Evolutionary conservation across 2,797 vertebrate species (phyloP), one percentile per base, ranked within the genome.

Genomic region (Myioborus miniatus): DNA sequence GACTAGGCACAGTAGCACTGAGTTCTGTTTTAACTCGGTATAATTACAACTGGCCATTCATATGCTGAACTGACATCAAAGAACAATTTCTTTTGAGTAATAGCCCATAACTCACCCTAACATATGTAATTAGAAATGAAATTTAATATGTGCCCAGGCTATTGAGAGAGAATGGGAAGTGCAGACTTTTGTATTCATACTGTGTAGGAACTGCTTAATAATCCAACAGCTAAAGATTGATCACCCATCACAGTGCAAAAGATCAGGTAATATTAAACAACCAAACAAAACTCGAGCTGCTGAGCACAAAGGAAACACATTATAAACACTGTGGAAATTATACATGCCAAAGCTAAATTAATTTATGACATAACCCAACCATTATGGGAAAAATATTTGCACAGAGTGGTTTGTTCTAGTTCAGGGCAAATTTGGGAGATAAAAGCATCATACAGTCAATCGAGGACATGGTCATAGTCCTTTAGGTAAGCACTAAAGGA

Each of bases 61-160:
- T 34, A 56, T 18, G 29, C 53, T 53, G 84, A 95, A 55, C 65
- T 71, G 62, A 74, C 89, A 83, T 83, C 87, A 94, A 96, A 96
- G 94, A 80, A 46, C 37, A 86, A 85, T 95, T 89, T 80, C 75
- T 77, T 92, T 87, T 70, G 69, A 90, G 63, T 82, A 93, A 91
- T n/a, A 82, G 84, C 41, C 55, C 55, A 75, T 92, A 91, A 95
- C 53, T 92, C 79, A 89, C 72, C 47, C 37, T 83, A 92, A 92
- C 8, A 0, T 19, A 0, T 19, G 10, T 67, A 86, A 89, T 90
- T 90, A 88, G 72, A 88, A 89, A 62, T 47, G 32, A 96, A 97
- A 88, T n/a, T 17, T 37, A 91, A 55, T 82, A 69, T 81, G 20
- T 88, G 50, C 44, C 26, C 36, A 72, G 79, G 64, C 68, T 43